Base-by-base conservation (phyloP, 1,140 invertebrate genomes). In the Bombyx mandarina region DNA sequence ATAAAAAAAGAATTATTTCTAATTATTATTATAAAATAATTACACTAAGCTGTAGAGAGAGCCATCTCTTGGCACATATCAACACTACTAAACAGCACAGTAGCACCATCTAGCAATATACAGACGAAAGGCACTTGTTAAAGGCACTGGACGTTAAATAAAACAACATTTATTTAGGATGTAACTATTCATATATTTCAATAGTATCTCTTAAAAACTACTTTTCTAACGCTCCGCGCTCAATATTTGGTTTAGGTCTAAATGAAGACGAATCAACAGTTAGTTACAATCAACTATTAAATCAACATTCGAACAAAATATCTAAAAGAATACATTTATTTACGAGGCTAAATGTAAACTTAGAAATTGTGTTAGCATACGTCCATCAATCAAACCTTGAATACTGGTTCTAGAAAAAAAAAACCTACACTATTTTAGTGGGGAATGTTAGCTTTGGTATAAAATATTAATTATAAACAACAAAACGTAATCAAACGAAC, bases 401-500 rank as follows among this genome's bases (percentile, higher is more conserved):
- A 82, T 86, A 86, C 76, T 84, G 81, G 70, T 78, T 76, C 73
- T 35, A 71, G 66, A 74, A 68, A 75, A 60, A 72, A 75, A 72
- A 75, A 75, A 75, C 72, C 64, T 86, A 86, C 65, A 67, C 80
- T 86, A 84, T 83, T 35, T 80, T 83, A 83, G 79, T 84, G 76
- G 80, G 83, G 83, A 86, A 86, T 86, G 83, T 86, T 83, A 85
- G 85, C 83, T 86, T 86, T 86, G 83, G 83, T 81, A 86, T 86
- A 86, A 85, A 86, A 86, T 86, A 85, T 83, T 82, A 84, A 81
- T 82, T 80, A 81, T 79, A 77, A 84, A 80, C 76, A 86, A 86
- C 83, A 86, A 81, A 86, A 84, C 77, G 74, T 82, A 79, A 72
- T 78, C 71, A 81, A 85, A 50, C 77, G 83, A 77, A 82, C 75